Evolutionary conservation across 2,888 invertebrate genomes (phyloP).

Genomic region (Torymus tubicola): DNA sequence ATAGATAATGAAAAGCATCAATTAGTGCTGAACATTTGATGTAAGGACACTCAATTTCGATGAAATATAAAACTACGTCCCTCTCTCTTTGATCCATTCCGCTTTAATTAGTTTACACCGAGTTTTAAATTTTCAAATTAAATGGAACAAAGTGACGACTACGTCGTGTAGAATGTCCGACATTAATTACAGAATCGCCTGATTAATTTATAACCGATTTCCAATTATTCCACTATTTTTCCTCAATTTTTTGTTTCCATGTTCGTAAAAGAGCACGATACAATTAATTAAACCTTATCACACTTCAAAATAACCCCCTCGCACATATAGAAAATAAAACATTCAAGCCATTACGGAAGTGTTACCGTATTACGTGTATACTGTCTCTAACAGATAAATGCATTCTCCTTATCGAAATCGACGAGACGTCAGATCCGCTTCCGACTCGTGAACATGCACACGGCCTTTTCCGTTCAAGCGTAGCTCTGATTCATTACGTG

Average conservation of each 20-base stretch:
- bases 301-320: too few species aligned
- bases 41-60: conserved; percentile 7
- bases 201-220: too few species aligned
- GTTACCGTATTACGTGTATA: conserved; percentile 1
- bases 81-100: conserved; percentile 8
- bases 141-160: neutral
- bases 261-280: too few species aligned
- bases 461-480: conserved; percentile 10
- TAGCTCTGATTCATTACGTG: neutral
- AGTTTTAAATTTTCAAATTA: conserved; percentile 1
- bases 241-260: too few species aligned
- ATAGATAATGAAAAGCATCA: too few species aligned
- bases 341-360: too few species aligned
- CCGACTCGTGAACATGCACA: conserved; percentile 1
- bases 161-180: neutral
- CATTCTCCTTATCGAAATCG: conserved; percentile 42
- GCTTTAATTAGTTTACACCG: conserved; percentile 13
- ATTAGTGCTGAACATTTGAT: too few species aligned
- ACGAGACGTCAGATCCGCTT: conserved; percentile 52
- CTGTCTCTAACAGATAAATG: conserved; percentile 25
- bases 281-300: too few species aligned
- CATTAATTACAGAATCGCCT: neutral
- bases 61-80: conserved; percentile 11
- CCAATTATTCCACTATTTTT: too few species aligned
- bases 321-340: too few species aligned